Base-by-base conservation (phyloP, 1,140 invertebrate species). In the Sarcophaga peregrina region DNA sequence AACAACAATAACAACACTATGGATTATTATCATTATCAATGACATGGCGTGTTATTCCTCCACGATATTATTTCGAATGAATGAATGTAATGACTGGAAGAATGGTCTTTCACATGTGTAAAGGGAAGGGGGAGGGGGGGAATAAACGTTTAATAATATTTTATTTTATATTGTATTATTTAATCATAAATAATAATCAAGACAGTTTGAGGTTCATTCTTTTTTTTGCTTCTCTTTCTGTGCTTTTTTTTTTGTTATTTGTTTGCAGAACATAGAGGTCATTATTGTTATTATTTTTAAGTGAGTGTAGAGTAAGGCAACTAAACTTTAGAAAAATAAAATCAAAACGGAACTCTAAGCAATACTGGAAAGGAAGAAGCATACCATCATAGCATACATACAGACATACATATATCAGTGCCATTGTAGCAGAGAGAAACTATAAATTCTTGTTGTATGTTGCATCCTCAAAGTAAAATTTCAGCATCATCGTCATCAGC, bases 131-230 rank as follows among this genome's bases (percentile, higher is more conserved):
- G 1, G 25, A 37, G 25, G 13, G n/a, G 10, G 13, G 0, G n/a
- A 15, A 58, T 58, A 58, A 58, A 58, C 54, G 54, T n/a, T 74
- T 74, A 45, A 37, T 74, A 45, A 13, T 74, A 13, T 74, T 9
- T 78, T 25, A 76, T 76, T 72, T 48, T 76, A n/a, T 47, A 78
- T 78, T 78, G 75, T 78, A 78, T 78, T 78, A 78, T 78, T 78
- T 78, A 50, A 50, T 47, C 47, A 78, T 78, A 78, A 78, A 78
- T 78, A 78, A 78, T 78, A 78, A 52, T 78, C 47, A 78, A 50
- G 75, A 78, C 75, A 78, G 50, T 78, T 50, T 78, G 50, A 78
- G 25, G 47, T 47, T 78, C 75, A 78, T 78, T n/a, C n/a, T n/a
- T n/a, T n/a, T n/a, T n/a, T n/a, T n/a, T n/a, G n/a, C n/a, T n/a